These are phyloP conservation scores for Petrocephalus zakoni DNA, from an alignment of 2,113 vertebrate genomes.

Conservation along the genomic window DNA sequence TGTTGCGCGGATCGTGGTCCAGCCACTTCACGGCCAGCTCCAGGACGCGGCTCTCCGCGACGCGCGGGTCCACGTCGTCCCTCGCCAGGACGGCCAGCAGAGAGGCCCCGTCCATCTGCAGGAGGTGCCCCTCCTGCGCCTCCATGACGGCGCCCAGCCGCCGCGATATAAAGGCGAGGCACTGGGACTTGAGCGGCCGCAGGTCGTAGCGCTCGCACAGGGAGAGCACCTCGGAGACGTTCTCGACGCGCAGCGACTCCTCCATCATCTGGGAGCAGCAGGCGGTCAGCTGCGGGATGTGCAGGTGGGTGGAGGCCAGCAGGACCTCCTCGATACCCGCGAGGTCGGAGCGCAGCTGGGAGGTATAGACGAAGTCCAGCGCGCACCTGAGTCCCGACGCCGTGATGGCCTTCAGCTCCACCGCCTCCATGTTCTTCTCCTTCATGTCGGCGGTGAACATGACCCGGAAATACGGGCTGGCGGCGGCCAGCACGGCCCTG, in stretches of 20 bases:
- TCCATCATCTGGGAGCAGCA: slow-evolving; percentile 24
- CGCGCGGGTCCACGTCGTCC: slow-evolving; percentile 19
- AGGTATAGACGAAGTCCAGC: slow-evolving; percentile 26
- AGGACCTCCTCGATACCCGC: slow-evolving; percentile 23
- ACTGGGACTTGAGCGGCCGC: background rate
- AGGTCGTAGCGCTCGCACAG: slow-evolving; percentile 24
- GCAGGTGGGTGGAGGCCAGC: slow-evolving; percentile 19
- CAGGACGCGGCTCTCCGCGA: slow-evolving; percentile 18
- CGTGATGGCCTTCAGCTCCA: slow-evolving; percentile 26
- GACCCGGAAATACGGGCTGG: slow-evolving; percentile 24
- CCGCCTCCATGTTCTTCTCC: slow-evolving; percentile 20
- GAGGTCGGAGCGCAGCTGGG: slow-evolving; percentile 16
- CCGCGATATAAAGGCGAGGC: slow-evolving; percentile 15
- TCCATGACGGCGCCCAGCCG: slow-evolving; percentile 14
- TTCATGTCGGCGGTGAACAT: slow-evolving; percentile 27
- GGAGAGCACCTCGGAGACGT: slow-evolving; percentile 15
- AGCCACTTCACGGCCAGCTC: slow-evolving; percentile 17
- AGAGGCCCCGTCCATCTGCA: slow-evolving; percentile 16
- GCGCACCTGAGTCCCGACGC: slow-evolving; percentile 19
- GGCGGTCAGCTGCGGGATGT: slow-evolving; percentile 17
- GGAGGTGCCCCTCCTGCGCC: background rate
- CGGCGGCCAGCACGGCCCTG: slow-evolving; percentile 23
- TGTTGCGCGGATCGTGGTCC: background rate
- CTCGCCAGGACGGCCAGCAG: slow-evolving; percentile 15
- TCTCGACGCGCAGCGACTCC: slow-evolving; percentile 14